These are phyloP conservation scores for Heliconius nattereri DNA, from an alignment of 1,140 invertebrate genomes.

Conservation along the genomic window DNA sequence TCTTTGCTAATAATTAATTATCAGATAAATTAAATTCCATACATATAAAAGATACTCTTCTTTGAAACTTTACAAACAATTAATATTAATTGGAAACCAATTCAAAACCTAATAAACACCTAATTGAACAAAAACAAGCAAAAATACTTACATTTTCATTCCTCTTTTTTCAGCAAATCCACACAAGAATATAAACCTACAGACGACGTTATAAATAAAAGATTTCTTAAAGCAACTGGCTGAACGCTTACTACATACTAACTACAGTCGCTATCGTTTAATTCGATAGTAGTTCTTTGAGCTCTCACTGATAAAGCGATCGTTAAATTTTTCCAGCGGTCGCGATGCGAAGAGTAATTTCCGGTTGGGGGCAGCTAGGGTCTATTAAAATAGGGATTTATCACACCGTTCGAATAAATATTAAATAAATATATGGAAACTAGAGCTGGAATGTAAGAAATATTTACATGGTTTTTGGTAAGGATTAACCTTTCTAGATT, in stretches of 20 bases:
- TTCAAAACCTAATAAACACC: neutral
- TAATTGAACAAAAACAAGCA: neutral
- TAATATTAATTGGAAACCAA: neutral
- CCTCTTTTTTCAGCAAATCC: neutral
- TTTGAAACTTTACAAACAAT: neutral
- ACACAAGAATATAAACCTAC: neutral
- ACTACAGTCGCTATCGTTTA: constrained; percentile 2
- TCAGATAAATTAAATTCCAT: too few species aligned
- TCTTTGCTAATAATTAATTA: too few species aligned
- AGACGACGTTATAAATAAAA: constrained; percentile 11
- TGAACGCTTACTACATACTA: constrained; percentile 12
- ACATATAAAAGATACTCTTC: too few species aligned
- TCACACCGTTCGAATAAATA: constrained; percentile 13
- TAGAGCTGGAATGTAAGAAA: neutral
- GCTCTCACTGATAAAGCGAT: constrained; percentile 19
- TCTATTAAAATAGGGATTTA: constrained; percentile 19
- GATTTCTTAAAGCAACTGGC: neutral
- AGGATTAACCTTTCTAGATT: too few species aligned
- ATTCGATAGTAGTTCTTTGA: constrained; percentile 13
- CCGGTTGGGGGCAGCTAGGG: constrained; percentile 15
- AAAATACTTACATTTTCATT: neutral
- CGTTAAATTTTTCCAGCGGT: constrained; percentile 26
- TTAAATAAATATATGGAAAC: neutral
- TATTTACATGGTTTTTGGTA: neutral
- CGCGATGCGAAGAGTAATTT: constrained; percentile 23